These are phyloP conservation scores for Opisthograptis luteolata DNA, from an alignment of 2,888 invertebrate species.

Conservation along the genomic window DNA sequence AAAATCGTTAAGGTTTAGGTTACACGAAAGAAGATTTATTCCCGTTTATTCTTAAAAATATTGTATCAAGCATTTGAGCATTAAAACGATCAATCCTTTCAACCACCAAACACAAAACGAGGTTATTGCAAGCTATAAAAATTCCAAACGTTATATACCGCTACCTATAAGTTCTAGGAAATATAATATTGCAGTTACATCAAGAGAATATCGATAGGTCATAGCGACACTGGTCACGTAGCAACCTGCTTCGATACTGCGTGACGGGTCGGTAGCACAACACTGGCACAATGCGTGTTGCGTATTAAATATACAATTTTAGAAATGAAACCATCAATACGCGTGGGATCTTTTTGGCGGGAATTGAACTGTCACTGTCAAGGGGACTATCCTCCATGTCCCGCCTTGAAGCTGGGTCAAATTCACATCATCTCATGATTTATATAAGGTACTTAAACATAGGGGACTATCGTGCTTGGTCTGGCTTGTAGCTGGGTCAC, in stretches of 20 bases:
- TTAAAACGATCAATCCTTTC: slow-evolving; percentile 16
- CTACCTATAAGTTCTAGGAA: slow-evolving; percentile 50
- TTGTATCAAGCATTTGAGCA: too few relatives aligned
- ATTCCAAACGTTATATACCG: slow-evolving; percentile 43
- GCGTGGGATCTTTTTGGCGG: too few relatives aligned
- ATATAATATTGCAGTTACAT: slow-evolving; percentile 44
- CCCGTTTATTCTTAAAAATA: too few relatives aligned
- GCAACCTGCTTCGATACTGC: slow-evolving; percentile 34
- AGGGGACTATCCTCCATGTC: too few relatives aligned
- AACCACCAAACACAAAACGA: slow-evolving; percentile 32
- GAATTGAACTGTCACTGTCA: too few relatives aligned
- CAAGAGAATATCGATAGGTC: slow-evolving; percentile 50
- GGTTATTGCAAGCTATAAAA: slow-evolving; percentile 46
- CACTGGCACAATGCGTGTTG: slow-evolving; percentile 1
- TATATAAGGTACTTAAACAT: too few relatives aligned
- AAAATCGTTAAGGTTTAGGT: too few relatives aligned
- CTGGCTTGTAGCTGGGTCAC: too few relatives aligned
- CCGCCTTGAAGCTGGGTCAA: too few relatives aligned
- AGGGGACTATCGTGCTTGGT: too few relatives aligned
- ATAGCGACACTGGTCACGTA: slow-evolving; percentile 54
- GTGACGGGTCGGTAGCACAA: slow-evolving; percentile 38
- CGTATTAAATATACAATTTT: slow-evolving; percentile 12
- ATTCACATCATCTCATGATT: too few relatives aligned
- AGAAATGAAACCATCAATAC: neutral
- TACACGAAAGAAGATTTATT: too few relatives aligned